Evolutionary conservation across 2,888 invertebrate species (phyloP), one percentile per base, ranked within the genome.

Genomic region (Miltochrista miniata): DNA sequence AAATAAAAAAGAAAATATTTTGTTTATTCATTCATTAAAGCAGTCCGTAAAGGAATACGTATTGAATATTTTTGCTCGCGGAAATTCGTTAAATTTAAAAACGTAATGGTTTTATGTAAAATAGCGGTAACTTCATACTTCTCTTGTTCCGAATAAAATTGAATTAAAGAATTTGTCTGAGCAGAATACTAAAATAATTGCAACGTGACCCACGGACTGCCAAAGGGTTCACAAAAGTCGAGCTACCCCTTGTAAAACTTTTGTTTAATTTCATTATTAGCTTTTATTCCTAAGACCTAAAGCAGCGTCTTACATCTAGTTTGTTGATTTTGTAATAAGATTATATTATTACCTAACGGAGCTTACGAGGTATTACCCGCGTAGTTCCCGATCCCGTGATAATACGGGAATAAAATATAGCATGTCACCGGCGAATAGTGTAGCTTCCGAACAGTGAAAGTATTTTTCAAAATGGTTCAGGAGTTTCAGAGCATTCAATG

Each of bases 171-270:
- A 51, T 46, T 29, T 38, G 48, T 51, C 54, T 48, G 58, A 44
- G 42, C 48, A 30, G 61, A 61, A 68, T 62, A 57, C 68, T 56
- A 52, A 65, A 65, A 60, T 59, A 51, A 56, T 59, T 56, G 42
- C 52, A 55, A 50, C 48, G 36, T 39, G 15, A 31, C 42, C 58
- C 35, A 24, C 50, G 55, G 48, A 61, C 57, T 34, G 47, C 31
- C 42, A 46, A 54, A 54, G 43, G 52, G 46, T 48, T 37, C 42
- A 36, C 45, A 45, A 44, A 54, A 61, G 51, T 53, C 45, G 43
- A 14, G 45, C 18, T 7, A 10, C 10, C 14, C n/a, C 47, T 47
- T 43, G 42, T 11, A 15, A 24, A 45, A 37, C 48, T 51, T 45
- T 37, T 48, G 39, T 49, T 11, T 37, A 63, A 73, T 69, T 56